Conservation (phyloP, 2,113 vertebrate species). For the Seriola rivoliana region DNA sequence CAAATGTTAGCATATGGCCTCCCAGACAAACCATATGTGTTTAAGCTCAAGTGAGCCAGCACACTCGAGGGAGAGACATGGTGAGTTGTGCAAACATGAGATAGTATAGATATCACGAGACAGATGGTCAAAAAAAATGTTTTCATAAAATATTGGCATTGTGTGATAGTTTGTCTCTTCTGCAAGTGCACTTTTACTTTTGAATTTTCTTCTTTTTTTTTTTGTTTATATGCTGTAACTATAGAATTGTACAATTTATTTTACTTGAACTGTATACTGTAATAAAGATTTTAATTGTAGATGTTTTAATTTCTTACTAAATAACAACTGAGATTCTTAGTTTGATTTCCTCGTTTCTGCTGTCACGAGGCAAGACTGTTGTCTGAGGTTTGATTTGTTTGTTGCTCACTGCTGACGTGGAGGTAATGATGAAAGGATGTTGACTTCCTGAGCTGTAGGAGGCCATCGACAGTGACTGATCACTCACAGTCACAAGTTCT, state of each 20-base stretch:
- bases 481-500: neutral
- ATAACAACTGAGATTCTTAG: slow-evolving; percentile 69
- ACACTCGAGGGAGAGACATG: slow-evolving; percentile 21
- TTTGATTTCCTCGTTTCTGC: slow-evolving; percentile 16
- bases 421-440: slow-evolving; percentile 32
- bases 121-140: slow-evolving; percentile 32
- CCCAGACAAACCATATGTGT: slow-evolving; percentile 39
- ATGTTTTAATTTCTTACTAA: slow-evolving; percentile 76
- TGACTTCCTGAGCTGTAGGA: slow-evolving; percentile 39
- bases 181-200: slow-evolving; percentile 87
- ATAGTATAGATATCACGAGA: slow-evolving; percentile 20
- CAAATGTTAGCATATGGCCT: slow-evolving; percentile 17
- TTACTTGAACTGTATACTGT: slow-evolving; percentile 78
- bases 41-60: slow-evolving; percentile 32
- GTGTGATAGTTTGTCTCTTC: slow-evolving; percentile 61
- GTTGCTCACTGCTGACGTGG: slow-evolving; percentile 19
- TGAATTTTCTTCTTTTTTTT: slow-evolving; percentile 49
- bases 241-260: slow-evolving; percentile 83
- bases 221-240: slow-evolving; percentile 82
- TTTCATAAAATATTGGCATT: slow-evolving; percentile 41
- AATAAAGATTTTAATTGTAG: slow-evolving; percentile 77
- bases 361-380: neutral
- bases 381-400: slow-evolving; percentile 22
- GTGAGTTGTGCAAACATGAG: slow-evolving; percentile 23
- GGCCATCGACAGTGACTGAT: slow-evolving; percentile 9